Evolutionary conservation across 1,140 invertebrate genomes (phyloP).

Genomic region (Conus ventricosus): DNA sequence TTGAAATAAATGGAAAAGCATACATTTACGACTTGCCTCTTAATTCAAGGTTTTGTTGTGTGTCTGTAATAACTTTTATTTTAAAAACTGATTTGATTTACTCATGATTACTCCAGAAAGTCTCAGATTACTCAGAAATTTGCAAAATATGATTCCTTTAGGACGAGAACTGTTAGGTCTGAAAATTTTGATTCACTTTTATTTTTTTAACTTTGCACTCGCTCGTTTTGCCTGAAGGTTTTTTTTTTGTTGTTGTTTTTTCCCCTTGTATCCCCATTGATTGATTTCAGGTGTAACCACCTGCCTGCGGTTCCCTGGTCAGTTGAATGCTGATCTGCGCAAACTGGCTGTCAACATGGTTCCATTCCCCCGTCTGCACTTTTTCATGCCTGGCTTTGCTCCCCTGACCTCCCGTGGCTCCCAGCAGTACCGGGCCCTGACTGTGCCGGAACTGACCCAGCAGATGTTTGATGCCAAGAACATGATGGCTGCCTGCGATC

Average conservation of each 20-base stretch:
- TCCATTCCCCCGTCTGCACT: slow-evolving; percentile 83
- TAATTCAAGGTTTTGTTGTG: too few relatives aligned
- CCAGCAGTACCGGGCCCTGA: slow-evolving; percentile 77
- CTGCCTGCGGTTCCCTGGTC: slow-evolving; percentile 86
- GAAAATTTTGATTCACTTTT: too few relatives aligned
- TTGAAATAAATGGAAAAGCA: too few relatives aligned
- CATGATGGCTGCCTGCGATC: slow-evolving; percentile 84
- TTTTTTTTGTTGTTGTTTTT: neutral
- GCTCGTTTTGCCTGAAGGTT: neutral
- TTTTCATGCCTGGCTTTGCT: slow-evolving; percentile 89
- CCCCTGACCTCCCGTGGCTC: slow-evolving; percentile 80
- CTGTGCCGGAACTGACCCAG: slow-evolving; percentile 78
- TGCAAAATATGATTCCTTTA: too few relatives aligned
- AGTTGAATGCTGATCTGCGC: slow-evolving; percentile 87
- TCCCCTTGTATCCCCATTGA: neutral
- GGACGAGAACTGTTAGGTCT: too few relatives aligned
- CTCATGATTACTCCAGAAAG: too few relatives aligned
- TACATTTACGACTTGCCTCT: too few relatives aligned
- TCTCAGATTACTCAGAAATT: too few relatives aligned
- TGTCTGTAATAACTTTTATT: too few relatives aligned
- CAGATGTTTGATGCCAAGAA: slow-evolving; percentile 85
- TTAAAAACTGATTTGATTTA: too few relatives aligned
- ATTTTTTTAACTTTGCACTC: neutral
- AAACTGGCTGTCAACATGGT: slow-evolving; percentile 88
- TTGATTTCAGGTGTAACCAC: slow-evolving; percentile 83